These are phyloP conservation scores for Lithosia quadra DNA, from an alignment of 2,888 invertebrate species.

Conservation along the genomic window DNA sequence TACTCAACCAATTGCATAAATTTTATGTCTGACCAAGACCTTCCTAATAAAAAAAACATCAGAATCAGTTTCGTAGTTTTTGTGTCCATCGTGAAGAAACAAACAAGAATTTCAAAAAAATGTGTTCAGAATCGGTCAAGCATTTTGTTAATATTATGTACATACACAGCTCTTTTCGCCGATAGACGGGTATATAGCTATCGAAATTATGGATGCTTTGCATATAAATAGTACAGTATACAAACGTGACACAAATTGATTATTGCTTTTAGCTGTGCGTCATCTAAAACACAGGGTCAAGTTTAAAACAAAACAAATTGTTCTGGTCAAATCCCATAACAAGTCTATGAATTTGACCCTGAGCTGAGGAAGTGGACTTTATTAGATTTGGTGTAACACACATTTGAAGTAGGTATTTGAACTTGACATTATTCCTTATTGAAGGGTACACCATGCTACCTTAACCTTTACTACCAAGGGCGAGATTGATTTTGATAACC, in stretches of 20 bases:
- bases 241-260: background rate
- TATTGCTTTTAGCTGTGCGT: background rate
- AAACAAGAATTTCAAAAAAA: too few species aligned
- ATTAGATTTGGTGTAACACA: constrained; percentile 6
- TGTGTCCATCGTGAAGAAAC: too few species aligned
- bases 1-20: too few species aligned
- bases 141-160: too few species aligned
- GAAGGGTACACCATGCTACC: constrained; percentile 3
- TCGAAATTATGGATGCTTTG: too few species aligned
- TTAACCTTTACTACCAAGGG: constrained; percentile 30
- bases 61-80: too few species aligned
- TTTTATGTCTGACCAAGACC: too few species aligned
- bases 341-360: constrained; percentile 7
- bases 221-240: too few species aligned
- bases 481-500: constrained; percentile 16
- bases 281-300: constrained; percentile 2
- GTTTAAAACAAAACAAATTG: background rate
- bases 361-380: constrained; percentile 10
- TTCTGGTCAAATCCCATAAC: background rate
- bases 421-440: constrained; percentile 12
- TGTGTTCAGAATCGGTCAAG: too few species aligned
- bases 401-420: too few species aligned
- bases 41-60: too few species aligned
- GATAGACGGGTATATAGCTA: background rate
- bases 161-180: too few species aligned